Conservation (phyloP, 1,140 invertebrate genomes). For the Manduca sexta region DNA sequence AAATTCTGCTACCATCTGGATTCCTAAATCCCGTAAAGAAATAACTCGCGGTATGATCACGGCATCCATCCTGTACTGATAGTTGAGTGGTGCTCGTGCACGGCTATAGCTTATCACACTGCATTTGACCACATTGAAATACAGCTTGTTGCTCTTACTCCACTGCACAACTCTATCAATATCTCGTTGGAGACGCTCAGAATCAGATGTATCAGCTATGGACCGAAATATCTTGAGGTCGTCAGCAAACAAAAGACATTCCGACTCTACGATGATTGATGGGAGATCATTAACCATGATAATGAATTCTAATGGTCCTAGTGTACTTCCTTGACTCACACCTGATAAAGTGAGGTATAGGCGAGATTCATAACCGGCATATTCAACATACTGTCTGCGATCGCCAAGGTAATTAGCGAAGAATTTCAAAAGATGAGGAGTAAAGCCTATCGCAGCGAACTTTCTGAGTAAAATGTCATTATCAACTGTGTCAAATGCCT, state of each 20-base stretch:
- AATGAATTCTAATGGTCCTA: constrained; percentile 20
- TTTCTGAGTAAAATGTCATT: neutral
- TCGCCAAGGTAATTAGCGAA: neutral
- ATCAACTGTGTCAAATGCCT: neutral
- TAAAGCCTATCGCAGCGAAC: neutral
- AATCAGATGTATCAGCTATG: constrained; percentile 9
- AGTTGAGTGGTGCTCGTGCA: constrained; percentile 7
- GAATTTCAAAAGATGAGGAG: neutral
- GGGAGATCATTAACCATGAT: constrained; percentile 27
- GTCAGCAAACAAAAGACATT: constrained; percentile 24
- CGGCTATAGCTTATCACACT: constrained; percentile 13
- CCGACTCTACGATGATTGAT: neutral
- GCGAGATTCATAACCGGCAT: constrained; percentile 6
- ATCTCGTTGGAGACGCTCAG: constrained; percentile 9
- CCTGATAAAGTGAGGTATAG: constrained; percentile 21
- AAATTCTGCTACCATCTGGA: neutral
- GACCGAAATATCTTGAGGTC: constrained; percentile 19
- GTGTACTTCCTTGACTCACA: constrained; percentile 23
- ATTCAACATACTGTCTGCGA: constrained; percentile 3
- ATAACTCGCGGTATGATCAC: neutral
- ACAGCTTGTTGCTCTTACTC: constrained; percentile 18
- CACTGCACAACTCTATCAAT: constrained; percentile 23
- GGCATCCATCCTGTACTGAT: constrained; percentile 1
- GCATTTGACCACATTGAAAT: constrained; percentile 24
- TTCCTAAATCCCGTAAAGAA: constrained; percentile 15